Conservation (phyloP, 2,888 invertebrate species). For the Eristalis intricaria region DNA sequence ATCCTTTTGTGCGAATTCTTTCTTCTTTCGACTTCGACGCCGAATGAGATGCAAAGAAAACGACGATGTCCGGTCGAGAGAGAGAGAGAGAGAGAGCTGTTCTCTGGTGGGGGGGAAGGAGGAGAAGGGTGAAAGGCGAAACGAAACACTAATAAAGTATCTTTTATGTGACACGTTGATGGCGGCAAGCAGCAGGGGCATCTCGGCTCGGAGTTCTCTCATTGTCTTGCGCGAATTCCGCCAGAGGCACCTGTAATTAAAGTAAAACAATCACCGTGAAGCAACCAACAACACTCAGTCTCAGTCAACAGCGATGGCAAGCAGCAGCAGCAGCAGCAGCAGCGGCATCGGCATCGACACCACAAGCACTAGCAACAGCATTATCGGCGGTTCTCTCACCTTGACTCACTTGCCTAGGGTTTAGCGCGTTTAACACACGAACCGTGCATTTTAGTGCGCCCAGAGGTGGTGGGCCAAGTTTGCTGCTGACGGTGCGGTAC, state of each 20-base stretch:
- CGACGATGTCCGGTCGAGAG: background rate
- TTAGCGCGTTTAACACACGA: conserved; percentile 45
- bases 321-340: background rate
- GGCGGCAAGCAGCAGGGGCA: conserved; percentile 45
- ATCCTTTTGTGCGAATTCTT: conserved; percentile 69
- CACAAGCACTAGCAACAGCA: background rate
- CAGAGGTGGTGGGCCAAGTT: conserved; percentile 64
- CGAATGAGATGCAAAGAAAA: conserved; percentile 1
- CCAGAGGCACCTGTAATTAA: conserved; percentile 72
- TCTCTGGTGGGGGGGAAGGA: no score
- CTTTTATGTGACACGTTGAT: conserved; percentile 70
- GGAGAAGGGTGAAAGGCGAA: conserved; percentile 3
- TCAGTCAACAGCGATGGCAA: conserved; percentile 1
- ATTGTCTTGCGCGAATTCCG: conserved; percentile 55
- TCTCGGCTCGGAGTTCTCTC: conserved; percentile 20
- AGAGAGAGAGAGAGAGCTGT: no score
- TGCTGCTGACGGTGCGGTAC: background rate
- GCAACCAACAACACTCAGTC: conserved; percentile 34
- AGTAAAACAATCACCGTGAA: conserved; percentile 66
- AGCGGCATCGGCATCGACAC: no score
- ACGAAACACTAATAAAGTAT: conserved; percentile 67
- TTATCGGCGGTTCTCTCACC: conserved; percentile 64
- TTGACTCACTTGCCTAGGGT: conserved; percentile 67
- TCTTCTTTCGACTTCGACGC: conserved; percentile 2
- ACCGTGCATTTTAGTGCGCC: conserved; percentile 33